Evolutionary conservation across 2,113 vertebrate genomes (phyloP), one percentile per base, ranked within the genome.

Genomic region (Anser cygnoides): DNA sequence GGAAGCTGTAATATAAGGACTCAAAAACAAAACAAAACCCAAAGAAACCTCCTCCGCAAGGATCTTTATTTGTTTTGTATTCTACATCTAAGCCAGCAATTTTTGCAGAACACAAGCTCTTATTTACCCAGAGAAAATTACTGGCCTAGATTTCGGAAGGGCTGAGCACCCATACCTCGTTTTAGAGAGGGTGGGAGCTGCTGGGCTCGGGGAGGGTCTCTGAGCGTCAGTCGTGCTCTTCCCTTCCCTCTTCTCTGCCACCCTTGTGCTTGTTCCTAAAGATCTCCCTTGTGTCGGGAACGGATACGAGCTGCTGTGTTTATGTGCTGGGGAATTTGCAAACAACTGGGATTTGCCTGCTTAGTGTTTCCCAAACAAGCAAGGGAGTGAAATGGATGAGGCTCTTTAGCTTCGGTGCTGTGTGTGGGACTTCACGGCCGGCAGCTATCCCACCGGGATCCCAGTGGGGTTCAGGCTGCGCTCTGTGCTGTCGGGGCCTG

Each of bases 71-170:
- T 83, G 88, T 96, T 95, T 95, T 95, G 63, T 92, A 59, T 57
- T 95, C 55, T 81, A 91, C 71, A 49, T 92, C 74, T 95, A 95
- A 95, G 93, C 91, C 93, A 94, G 94, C 84, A 95, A 94, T 97
- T 97, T 96, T 76, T 96, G 94, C 75, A 92, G 85, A 94, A 83
- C 90, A 82, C 82, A 96, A 87, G 75, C 95, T 89, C 91, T 83
- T 96, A 94, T 92, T 96, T 96, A 95, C 83, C 57, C 89, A 70
- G 96, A 95, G 96, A 93, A 96, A 93, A 96, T 96, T 97, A 92
- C 92, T 87, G 95, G 81, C 92, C 89, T 96, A 92, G 77, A 79
- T 95, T 92, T 89, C 63, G 4, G 11, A 75, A 89, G n/a, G 89
- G 84, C 76, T 89, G 80, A 91, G 89, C 90, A 93, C 83, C 92